Evolutionary conservation across 1,140 invertebrate genomes (phyloP).

Genomic region (Venturia canescens): DNA sequence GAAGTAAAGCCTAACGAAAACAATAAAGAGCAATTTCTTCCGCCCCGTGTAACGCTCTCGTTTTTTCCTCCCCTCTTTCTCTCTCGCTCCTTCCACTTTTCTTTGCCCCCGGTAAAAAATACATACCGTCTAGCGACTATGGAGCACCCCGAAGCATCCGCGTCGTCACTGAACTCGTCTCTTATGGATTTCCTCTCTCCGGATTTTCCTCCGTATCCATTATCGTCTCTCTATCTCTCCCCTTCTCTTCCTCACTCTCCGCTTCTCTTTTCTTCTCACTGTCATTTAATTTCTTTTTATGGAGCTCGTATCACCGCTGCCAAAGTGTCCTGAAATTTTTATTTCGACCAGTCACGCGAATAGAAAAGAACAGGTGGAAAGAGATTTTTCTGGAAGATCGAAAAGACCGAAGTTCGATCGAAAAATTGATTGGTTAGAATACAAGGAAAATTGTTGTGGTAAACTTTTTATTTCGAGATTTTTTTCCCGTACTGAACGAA

Average conservation of each 20-base stretch:
- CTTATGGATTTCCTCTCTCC: not conserved
- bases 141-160: slow-evolving; percentile 19
- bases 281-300: not conserved
- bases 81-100: not conserved
- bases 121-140: slow-evolving; percentile 8
- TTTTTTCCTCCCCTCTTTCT: slow-evolving; percentile 41
- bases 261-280: not conserved
- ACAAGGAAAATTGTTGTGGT: too few species aligned
- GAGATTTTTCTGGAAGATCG: too few species aligned
- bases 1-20: slow-evolving; percentile 63
- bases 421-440: too few species aligned
- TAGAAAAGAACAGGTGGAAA: not conserved
- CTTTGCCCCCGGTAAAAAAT: slow-evolving; percentile 8
- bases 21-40: slow-evolving; percentile 67
- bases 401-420: too few species aligned
- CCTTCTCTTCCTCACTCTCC: not conserved
- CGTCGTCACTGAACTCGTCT: not conserved
- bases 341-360: not conserved
- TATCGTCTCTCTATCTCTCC: not conserved
- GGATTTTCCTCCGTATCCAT: too few species aligned
- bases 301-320: not conserved
- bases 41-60: slow-evolving; percentile 54
- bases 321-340: not conserved
- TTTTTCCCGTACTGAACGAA: too few species aligned
- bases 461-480: too few species aligned